Evolutionary conservation across 1,140 invertebrate species (phyloP).

Genomic region (Micrasema longulum): DNA sequence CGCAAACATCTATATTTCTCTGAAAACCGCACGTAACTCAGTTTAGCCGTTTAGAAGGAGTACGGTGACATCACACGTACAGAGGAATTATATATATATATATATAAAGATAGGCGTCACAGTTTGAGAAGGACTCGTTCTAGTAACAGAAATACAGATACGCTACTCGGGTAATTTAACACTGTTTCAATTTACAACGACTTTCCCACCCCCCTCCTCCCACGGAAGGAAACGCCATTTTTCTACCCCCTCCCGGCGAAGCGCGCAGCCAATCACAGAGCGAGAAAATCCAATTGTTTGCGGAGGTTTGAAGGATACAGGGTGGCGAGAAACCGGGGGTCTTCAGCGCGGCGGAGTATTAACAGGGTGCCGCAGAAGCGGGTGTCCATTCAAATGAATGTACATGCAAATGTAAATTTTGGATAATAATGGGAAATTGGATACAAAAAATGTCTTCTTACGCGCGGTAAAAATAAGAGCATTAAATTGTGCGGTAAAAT

Average conservation of each 20-base stretch:
- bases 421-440: no score
- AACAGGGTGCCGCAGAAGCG: neutral
- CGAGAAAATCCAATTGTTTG: slow-evolving; percentile 31
- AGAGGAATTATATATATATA: no score
- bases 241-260: slow-evolving; percentile 24
- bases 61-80: no score
- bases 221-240: slow-evolving; percentile 27
- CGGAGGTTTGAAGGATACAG: slow-evolving; percentile 16
- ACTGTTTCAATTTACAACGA: slow-evolving; percentile 54
- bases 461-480: no score
- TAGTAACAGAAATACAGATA: slow-evolving; percentile 43
- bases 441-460: no score
- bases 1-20: no score
- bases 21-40: no score
- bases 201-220: slow-evolving; percentile 32
- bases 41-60: no score
- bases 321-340: neutral
- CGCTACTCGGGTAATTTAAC: slow-evolving; percentile 51
- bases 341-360: neutral
- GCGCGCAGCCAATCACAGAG: slow-evolving; percentile 28
- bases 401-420: no score
- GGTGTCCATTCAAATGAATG: no score
- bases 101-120: no score
- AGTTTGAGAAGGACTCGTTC: slow-evolving; percentile 17
- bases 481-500: no score